These are phyloP conservation scores for Poecilobothrus nobilitatus DNA, from an alignment of 2,888 invertebrate genomes.

Conservation along the genomic window DNA sequence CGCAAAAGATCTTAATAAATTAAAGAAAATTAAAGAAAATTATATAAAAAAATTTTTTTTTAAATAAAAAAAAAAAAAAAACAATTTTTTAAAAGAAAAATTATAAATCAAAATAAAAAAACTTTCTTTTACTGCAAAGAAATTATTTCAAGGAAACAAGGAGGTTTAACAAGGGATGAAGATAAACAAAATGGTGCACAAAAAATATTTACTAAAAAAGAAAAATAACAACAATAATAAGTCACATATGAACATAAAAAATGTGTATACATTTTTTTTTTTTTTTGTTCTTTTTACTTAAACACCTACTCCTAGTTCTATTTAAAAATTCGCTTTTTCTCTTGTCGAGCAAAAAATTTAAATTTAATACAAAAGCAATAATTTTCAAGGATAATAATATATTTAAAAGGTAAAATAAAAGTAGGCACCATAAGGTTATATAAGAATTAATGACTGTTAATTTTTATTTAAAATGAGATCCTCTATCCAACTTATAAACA, in stretches of 20 bases:
- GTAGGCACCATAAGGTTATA: not conserved
- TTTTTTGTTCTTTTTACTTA: too few relatives aligned
- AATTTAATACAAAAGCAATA: not conserved
- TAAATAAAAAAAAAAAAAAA: too few relatives aligned
- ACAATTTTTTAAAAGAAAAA: not conserved
- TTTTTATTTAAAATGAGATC: not conserved
- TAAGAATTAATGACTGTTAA: not conserved
- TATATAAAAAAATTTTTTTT: too few relatives aligned
- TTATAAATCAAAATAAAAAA: not conserved
- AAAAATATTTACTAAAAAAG: not conserved
- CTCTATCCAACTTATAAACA: not conserved
- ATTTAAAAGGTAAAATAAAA: not conserved
- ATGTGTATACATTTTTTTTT: not conserved
- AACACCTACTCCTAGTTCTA: too few relatives aligned
- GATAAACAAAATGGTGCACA: not conserved
- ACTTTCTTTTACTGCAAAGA: not conserved
- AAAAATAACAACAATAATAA: not conserved
- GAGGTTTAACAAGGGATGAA: not conserved
- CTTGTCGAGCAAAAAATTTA: too few relatives aligned
- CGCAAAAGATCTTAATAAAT: too few relatives aligned
- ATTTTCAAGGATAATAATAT: not conserved
- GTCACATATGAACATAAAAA: not conserved
- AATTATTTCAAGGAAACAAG: not conserved
- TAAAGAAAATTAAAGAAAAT: too few relatives aligned
- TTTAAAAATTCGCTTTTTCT: too few relatives aligned